These are phyloP conservation scores for Mamestra brassicae DNA, from an alignment of 2,888 invertebrate species.

Conservation along the genomic window DNA sequence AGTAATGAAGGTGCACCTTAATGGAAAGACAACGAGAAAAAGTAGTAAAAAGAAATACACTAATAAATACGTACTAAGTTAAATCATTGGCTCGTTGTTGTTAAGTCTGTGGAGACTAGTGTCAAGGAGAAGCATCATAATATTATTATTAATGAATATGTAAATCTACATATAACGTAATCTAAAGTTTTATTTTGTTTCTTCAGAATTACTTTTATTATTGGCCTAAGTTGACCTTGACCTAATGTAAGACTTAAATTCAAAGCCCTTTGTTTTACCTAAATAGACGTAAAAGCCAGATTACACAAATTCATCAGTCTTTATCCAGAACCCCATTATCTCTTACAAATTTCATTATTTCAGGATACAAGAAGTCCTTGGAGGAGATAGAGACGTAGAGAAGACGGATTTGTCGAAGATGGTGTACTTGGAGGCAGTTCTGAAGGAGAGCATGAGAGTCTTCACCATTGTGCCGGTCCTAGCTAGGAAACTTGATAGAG, in stretches of 20 bases:
- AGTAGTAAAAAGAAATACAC: no score
- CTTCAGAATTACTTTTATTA: no score
- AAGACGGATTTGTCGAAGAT: constrained; percentile 79
- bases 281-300: background rate
- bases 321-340: background rate
- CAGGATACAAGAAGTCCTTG: constrained; percentile 77
- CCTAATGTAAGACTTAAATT: background rate
- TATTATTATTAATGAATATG: no score
- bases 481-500: constrained; percentile 75
- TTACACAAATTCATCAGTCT: background rate
- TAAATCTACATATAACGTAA: no score
- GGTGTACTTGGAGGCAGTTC: constrained; percentile 80
- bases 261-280: background rate
- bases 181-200: no score
- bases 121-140: no score
- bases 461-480: constrained; percentile 79
- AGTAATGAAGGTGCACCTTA: no score
- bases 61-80: no score
- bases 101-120: no score
- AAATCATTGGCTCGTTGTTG: no score
- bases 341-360: background rate
- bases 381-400: constrained; percentile 76
- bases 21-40: no score
- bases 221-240: background rate
- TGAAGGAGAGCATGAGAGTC: constrained; percentile 82